Conservation (phyloP, 2,113 vertebrate species). For the Phalacrocorax carbo region DNA sequence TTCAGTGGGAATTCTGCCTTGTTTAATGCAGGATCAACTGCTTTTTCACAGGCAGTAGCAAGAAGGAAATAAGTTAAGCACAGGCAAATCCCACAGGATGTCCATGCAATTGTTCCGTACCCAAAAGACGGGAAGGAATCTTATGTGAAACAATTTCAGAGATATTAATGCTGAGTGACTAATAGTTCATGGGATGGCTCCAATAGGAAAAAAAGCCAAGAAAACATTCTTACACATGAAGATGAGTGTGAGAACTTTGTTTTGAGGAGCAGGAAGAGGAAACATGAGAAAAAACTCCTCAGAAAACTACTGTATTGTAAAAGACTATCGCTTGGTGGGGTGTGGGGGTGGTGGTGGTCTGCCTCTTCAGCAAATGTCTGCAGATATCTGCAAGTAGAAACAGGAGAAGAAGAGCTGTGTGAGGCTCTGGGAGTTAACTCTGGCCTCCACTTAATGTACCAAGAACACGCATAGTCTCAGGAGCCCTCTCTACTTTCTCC, state of each 20-base stretch:
- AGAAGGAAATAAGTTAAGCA: neutral
- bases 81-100: slow-evolving; percentile 42
- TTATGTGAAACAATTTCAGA: neutral
- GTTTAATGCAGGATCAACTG: neutral
- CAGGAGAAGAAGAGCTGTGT: neutral
- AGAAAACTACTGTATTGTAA: neutral
- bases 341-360: neutral
- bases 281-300: neutral
- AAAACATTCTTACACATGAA: neutral
- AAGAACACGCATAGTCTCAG: neutral
- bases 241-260: neutral
- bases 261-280: neutral
- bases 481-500: neutral
- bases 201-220: neutral
- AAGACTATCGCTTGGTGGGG: neutral
- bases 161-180: neutral
- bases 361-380: neutral
- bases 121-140: neutral
- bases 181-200: neutral
- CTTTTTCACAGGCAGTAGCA: neutral
- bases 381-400: neutral
- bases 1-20: neutral
- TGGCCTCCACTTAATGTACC: neutral
- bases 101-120: rapidly evolving
- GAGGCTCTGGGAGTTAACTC: neutral